Conservation (phyloP, 2,888 invertebrate species). For the Azorinus chamasolen region DNA sequence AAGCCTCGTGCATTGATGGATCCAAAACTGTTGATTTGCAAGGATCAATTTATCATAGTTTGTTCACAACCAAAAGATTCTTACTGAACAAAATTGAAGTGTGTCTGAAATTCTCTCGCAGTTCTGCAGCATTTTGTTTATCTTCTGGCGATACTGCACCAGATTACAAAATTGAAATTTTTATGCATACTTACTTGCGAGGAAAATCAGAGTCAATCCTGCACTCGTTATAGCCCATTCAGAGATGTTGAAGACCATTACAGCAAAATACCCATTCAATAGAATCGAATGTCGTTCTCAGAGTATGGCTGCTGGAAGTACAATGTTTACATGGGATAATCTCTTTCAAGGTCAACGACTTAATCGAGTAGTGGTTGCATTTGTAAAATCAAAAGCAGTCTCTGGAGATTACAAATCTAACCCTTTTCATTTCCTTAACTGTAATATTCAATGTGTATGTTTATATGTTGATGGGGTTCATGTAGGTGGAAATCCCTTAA, state of each 20-base stretch:
- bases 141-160: no score
- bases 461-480: constrained; percentile 43
- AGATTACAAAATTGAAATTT: constrained; percentile 27
- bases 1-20: constrained; percentile 16
- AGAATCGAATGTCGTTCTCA: constrained; percentile 41
- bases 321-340: constrained; percentile 55
- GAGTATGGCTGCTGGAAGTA: constrained; percentile 48
- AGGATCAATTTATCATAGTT: constrained; percentile 48
- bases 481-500: constrained; percentile 43
- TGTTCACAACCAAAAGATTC: constrained; percentile 44
- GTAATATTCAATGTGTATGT: constrained; percentile 34
- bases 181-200: constrained; percentile 33
- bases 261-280: constrained; percentile 53
- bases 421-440: constrained; percentile 54
- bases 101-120: constrained; percentile 47
- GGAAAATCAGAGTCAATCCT: constrained; percentile 45
- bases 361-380: constrained; percentile 35
- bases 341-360: constrained; percentile 47
- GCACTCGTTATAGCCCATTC: constrained; percentile 46
- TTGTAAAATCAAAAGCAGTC: no score
- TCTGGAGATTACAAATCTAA: no score
- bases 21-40: constrained; percentile 29
- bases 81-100: constrained; percentile 59
- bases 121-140: constrained; percentile 41
- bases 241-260: constrained; percentile 51